Evolutionary conservation across 2,888 invertebrate genomes (phyloP).

Genomic region (Barypeithes pellucidus): DNA sequence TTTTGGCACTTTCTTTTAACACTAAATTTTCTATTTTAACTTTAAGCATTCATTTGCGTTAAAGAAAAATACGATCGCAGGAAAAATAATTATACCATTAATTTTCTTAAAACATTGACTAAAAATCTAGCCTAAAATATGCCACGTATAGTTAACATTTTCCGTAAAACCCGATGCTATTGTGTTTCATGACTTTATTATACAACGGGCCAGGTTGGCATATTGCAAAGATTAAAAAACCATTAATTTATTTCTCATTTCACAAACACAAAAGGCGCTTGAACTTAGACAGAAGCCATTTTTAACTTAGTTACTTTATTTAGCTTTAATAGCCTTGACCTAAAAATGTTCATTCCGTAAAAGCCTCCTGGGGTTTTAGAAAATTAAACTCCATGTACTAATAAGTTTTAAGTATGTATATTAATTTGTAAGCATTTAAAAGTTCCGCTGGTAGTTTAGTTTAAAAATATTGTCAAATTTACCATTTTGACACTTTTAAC

Average conservation of each 20-base stretch:
- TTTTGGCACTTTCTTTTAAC: no score
- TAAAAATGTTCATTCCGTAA: background rate
- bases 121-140: slow-evolving; percentile 19
- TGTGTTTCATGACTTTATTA: slow-evolving; percentile 43
- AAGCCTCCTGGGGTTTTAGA: slow-evolving; percentile 11
- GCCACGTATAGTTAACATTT: slow-evolving; percentile 20
- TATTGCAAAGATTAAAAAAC: slow-evolving; percentile 43
- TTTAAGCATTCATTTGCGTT: no score
- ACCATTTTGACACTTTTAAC: no score
- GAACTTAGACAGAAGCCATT: slow-evolving; percentile 32
- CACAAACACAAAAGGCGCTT: slow-evolving; percentile 38
- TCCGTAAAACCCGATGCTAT: slow-evolving; percentile 29
- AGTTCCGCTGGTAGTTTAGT: no score
- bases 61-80: no score
- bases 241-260: slow-evolving; percentile 45
- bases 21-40: no score
- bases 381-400: slow-evolving; percentile 9
- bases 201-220: slow-evolving; percentile 13
- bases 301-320: slow-evolving; percentile 23
- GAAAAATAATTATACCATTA: background rate
- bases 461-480: no score
- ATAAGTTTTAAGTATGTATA: no score
- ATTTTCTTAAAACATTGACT: background rate
- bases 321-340: slow-evolving; percentile 22
- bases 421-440: no score